Conservation (phyloP, 1,140 invertebrate species). For the Carcinoscorpius rotundicauda region DNA sequence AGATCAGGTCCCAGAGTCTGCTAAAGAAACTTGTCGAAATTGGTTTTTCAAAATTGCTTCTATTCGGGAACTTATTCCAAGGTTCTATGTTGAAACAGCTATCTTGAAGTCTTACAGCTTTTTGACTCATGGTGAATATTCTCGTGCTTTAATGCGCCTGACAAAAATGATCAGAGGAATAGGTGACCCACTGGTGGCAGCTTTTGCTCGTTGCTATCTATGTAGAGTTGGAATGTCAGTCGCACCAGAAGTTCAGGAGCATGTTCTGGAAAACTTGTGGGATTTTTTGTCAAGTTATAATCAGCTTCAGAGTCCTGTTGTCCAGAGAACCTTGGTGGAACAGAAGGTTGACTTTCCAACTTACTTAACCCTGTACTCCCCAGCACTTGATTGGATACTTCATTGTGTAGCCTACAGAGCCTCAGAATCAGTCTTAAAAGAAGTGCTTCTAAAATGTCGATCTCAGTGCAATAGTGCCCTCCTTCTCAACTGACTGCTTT, state of each 20-base stretch:
- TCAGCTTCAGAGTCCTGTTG: conserved; percentile 41
- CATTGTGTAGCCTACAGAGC: conserved; percentile 57
- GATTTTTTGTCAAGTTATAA: conserved; percentile 68
- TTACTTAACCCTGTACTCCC: conserved; percentile 69
- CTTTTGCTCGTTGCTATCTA: conserved; percentile 81
- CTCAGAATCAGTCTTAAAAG: conserved; percentile 45
- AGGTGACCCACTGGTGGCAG: conserved; percentile 80
- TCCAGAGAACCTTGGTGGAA: conserved; percentile 46
- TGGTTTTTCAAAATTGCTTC: conserved; percentile 99
- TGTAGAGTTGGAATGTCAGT: conserved; percentile 61
- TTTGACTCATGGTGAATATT: conserved; percentile 57
- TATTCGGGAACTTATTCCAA: conserved; percentile 86
- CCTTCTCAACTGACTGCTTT: conserved; percentile 69
- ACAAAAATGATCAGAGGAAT: conserved; percentile 80
- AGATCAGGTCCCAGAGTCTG: conserved; percentile 67
- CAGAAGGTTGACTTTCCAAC: conserved; percentile 58
- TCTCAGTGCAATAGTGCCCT: conserved; percentile 62
- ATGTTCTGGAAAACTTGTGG: conserved; percentile 65
- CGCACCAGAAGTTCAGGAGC: conserved; percentile 49
- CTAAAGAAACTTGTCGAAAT: conserved; percentile 92
- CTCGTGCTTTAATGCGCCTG: conserved; percentile 55
- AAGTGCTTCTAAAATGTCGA: conserved; percentile 56
- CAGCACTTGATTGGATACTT: conserved; percentile 81
- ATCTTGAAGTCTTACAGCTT: conserved; percentile 85
- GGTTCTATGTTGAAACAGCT: conserved; percentile 82